phyloP scores from a whole-genome alignment of 1,140 invertebrate genomes.

The Aplysia californica region DNA sequence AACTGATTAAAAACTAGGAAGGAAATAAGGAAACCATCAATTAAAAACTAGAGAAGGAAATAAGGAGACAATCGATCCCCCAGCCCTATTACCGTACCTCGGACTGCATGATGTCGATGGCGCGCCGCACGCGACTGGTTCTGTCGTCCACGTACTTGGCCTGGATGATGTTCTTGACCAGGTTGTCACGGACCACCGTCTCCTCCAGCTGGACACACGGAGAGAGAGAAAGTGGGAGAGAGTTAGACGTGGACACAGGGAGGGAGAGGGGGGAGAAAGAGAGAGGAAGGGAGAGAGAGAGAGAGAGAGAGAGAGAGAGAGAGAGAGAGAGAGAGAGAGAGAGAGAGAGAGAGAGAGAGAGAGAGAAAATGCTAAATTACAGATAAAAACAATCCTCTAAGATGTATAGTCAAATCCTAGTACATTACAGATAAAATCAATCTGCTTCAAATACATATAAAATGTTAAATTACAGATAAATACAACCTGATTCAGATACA shows the following conservation, averaged over 20 bases:
- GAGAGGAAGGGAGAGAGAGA: neutral
- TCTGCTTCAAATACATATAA: too few relatives aligned
- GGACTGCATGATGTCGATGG: constrained; percentile 39
- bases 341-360: neutral
- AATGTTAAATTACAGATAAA: too few relatives aligned
- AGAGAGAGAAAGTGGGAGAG: neutral
- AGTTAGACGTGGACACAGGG: neutral
- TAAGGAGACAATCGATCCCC: neutral
- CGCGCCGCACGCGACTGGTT: constrained; percentile 14
- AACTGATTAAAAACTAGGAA: neutral
- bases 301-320: neutral
- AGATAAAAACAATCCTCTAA: too few relatives aligned
- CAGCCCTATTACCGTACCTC: constrained; percentile 26
- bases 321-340: neutral
- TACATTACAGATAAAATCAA: too few relatives aligned
- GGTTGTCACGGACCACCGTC: constrained; percentile 14
- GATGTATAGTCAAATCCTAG: too few relatives aligned
- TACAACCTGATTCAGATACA: too few relatives aligned
- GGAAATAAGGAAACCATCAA: too few relatives aligned
- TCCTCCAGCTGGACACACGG: constrained; percentile 21
- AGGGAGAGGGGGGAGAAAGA: neutral
- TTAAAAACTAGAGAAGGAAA: neutral
- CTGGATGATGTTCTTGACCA: constrained; percentile 29
- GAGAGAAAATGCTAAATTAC: neutral
- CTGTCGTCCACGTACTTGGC: constrained; percentile 15